Evolutionary conservation across 2,797 vertebrate species (phyloP).

Genomic region (Coracias cyanogaster): DNA sequence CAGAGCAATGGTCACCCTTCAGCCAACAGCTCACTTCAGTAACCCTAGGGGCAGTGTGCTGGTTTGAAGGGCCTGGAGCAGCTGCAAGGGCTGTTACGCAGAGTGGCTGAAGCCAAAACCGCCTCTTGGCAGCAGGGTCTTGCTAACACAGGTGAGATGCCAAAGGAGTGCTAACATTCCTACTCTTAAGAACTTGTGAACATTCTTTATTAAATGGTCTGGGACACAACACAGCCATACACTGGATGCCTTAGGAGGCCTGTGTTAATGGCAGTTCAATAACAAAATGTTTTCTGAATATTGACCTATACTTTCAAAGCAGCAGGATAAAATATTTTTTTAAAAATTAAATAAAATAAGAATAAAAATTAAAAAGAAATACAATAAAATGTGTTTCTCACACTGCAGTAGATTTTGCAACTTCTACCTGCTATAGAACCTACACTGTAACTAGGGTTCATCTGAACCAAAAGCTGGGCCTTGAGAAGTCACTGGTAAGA

Average conservation of each 20-base stretch:
- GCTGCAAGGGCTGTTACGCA: not conserved
- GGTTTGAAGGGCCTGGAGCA: not conserved
- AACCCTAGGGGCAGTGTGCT: accelerated
- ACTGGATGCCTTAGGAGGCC: not conserved
- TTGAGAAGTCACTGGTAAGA: not conserved
- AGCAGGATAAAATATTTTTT: not conserved
- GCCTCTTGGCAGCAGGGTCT: accelerated
- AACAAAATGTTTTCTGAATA: not conserved
- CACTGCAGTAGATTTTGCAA: not conserved
- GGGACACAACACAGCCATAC: not conserved
- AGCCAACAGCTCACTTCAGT: not conserved
- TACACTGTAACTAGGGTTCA: not conserved
- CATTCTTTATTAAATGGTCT: not conserved
- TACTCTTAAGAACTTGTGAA: not conserved
- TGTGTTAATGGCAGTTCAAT: not conserved
- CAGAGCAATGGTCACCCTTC: accelerated
- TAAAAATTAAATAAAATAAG: not conserved
- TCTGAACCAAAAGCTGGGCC: not conserved
- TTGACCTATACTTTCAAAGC: not conserved
- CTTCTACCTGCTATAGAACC: not conserved
- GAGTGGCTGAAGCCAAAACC: accelerated
- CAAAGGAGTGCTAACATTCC: not conserved
- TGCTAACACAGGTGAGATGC: not conserved
- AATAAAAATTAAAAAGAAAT: not conserved
- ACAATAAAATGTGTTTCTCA: not conserved